These are phyloP conservation scores for Noctua comes DNA, from an alignment of 2,888 invertebrate species.

Conservation along the genomic window DNA sequence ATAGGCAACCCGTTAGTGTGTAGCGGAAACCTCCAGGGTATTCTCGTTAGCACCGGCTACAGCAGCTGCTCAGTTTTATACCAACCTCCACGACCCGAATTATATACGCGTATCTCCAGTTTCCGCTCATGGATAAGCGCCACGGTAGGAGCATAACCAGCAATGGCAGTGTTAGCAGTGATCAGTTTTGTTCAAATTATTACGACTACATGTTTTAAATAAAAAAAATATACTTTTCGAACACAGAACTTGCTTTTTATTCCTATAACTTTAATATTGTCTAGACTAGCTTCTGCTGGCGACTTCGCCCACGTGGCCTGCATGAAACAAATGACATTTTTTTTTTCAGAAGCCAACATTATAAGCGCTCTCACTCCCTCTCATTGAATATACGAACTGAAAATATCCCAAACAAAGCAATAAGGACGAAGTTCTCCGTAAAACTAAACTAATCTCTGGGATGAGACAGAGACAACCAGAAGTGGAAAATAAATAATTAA, in stretches of 20 bases:
- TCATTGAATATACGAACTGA: no score
- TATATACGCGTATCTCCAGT: slow-evolving; percentile 25
- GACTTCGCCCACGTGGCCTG: no score
- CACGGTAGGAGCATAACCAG: slow-evolving; percentile 29
- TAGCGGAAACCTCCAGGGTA: slow-evolving; percentile 9
- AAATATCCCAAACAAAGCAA: no score
- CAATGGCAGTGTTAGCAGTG: slow-evolving; percentile 16
- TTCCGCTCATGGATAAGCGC: slow-evolving; percentile 8
- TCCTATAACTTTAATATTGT: background rate
- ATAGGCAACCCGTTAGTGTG: slow-evolving; percentile 38
- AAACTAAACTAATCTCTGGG: no score
- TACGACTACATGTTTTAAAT: background rate
- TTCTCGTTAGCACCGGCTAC: background rate
- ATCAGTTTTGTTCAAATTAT: slow-evolving; percentile 30
- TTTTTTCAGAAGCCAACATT: no score
- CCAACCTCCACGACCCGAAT: background rate
- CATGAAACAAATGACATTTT: no score
- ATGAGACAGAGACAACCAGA: no score
- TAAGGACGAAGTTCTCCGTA: no score
- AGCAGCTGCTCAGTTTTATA: background rate
- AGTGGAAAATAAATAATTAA: no score
- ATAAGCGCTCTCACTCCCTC: no score
- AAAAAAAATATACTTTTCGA: background rate
- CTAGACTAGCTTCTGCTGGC: no score
- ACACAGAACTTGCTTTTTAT: background rate